Conservation (phyloP, 2,888 invertebrate genomes). For the Ceramica pisi region DNA sequence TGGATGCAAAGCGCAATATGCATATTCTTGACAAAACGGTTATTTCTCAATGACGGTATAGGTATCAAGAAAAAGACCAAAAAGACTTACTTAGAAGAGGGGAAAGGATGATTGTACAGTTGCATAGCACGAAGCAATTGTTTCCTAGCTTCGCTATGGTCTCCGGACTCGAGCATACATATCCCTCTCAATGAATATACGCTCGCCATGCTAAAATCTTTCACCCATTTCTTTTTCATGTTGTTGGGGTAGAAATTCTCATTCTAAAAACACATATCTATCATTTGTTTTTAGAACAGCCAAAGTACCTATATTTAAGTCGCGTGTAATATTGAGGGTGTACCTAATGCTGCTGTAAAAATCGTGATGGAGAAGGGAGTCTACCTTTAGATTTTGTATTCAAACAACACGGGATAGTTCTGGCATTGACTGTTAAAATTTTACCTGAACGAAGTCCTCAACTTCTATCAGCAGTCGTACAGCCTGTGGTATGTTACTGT, state of each 20-base stretch:
- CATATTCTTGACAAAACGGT: background rate
- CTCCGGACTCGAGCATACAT: constrained; percentile 79
- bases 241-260: constrained; percentile 62
- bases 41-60: too few relatives aligned
- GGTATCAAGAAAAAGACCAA: background rate
- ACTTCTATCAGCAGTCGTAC: constrained; percentile 89
- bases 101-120: constrained; percentile 73
- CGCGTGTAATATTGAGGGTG: too few relatives aligned
- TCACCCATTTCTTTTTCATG: constrained; percentile 75
- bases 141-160: constrained; percentile 75
- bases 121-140: constrained; percentile 77
- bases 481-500: constrained; percentile 90
- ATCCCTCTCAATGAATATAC: constrained; percentile 76
- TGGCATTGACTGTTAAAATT: background rate
- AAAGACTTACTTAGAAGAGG: constrained; percentile 39
- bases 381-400: background rate
- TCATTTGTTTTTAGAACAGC: background rate
- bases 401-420: background rate
- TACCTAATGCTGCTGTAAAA: background rate
- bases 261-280: constrained; percentile 53
- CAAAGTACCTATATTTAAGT: too few relatives aligned
- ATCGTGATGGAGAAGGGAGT: background rate
- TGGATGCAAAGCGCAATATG: background rate
- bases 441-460: constrained; percentile 81
- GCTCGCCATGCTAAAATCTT: constrained; percentile 75